Percentiles rank a stretch among this genome's conserved stretches.
phyloP scores from a whole-genome alignment of 2,113 vertebrate species.

The Lophochroa leadbeateri region DNA sequence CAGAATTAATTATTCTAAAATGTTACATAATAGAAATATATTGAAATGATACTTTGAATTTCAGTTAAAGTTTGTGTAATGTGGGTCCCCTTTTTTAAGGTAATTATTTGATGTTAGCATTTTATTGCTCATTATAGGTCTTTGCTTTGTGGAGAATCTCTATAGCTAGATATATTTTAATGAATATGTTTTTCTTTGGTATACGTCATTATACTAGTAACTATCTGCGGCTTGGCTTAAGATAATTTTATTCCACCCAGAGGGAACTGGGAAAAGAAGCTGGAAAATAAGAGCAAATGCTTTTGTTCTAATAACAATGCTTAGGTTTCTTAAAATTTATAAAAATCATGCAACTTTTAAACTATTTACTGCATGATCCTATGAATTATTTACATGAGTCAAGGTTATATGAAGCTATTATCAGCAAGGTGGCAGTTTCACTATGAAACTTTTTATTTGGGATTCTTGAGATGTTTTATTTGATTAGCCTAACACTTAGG shows the following conservation, averaged over 20 bases:
- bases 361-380: not conserved
- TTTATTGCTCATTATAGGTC: not conserved
- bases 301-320: not conserved
- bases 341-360: not conserved
- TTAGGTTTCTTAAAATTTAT: not conserved
- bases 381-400: not conserved
- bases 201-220: not conserved
- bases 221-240: not conserved
- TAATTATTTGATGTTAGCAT: not conserved
- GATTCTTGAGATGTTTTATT: not conserved
- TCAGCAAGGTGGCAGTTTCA: not conserved
- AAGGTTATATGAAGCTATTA: not conserved
- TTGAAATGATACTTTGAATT: not conserved
- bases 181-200: not conserved
- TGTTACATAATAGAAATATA: not conserved
- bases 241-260: not conserved
- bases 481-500: not conserved
- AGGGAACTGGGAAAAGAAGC: not conserved
- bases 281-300: not conserved
- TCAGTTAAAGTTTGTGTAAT: not conserved
- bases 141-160: not conserved
- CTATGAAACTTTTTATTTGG: not conserved
- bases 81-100: not conserved
- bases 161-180: not conserved
- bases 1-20: not conserved